Evolutionary conservation across 2,797 vertebrate species (phyloP).

Genomic region (Nasua narica): DNA sequence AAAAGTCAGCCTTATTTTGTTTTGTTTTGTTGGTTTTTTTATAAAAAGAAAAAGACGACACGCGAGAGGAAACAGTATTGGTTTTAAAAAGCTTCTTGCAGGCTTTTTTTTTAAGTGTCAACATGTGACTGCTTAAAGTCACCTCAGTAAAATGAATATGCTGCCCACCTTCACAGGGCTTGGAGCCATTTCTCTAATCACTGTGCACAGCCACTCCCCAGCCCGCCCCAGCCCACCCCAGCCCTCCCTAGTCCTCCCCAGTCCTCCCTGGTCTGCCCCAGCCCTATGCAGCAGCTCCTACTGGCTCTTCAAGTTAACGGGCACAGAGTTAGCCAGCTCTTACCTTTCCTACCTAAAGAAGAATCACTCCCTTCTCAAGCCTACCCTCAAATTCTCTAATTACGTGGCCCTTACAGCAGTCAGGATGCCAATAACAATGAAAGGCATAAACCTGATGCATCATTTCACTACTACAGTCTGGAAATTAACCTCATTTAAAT

Average conservation of each 20-base stretch:
- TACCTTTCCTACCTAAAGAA: neutral
- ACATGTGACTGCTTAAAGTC: slow-evolving; percentile 36
- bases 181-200: neutral
- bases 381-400: neutral
- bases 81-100: slow-evolving; percentile 10
- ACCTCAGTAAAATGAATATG: neutral
- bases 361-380: neutral
- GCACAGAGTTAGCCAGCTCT: neutral
- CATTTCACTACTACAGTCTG: neutral
- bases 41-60: neutral
- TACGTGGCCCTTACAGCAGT: neutral
- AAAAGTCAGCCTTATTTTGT: slow-evolving; percentile 14
- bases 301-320: neutral
- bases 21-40: neutral
- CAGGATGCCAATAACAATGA: neutral
- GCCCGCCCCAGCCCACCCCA: neutral
- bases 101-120: slow-evolving; percentile 20
- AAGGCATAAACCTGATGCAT: neutral
- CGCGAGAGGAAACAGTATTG: slow-evolving; percentile 16
- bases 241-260: neutral
- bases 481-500: slow-evolving; percentile 1
- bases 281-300: neutral
- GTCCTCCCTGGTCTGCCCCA: neutral
- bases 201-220: neutral
- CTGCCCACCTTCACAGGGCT: neutral